These are phyloP conservation scores for Anomalospiza imberbis DNA, from an alignment of 2,797 vertebrate genomes.

Conservation along the genomic window DNA sequence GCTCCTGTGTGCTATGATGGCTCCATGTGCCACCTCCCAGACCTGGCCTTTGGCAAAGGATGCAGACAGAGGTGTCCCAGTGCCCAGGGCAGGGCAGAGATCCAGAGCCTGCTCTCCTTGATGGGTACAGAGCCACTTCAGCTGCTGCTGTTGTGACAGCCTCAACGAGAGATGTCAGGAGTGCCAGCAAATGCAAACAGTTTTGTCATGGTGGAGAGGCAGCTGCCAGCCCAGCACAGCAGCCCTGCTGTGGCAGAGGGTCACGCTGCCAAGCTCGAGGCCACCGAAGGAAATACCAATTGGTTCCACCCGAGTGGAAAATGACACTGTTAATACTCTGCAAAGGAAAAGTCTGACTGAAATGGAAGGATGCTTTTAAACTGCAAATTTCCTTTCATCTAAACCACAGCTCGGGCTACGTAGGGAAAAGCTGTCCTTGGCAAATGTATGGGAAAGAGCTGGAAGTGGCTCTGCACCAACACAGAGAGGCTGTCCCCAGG, in stretches of 20 bases:
- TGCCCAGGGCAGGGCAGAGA: background rate
- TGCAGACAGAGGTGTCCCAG: background rate
- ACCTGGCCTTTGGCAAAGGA: background rate
- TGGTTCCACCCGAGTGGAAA: background rate
- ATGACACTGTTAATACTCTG: background rate
- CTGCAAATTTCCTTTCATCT: background rate
- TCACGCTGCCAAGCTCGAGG: background rate
- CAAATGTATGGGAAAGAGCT: background rate
- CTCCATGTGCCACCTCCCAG: background rate
- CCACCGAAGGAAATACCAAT: background rate
- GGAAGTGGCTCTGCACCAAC: background rate
- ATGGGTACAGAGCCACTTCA: background rate
- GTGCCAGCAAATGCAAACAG: background rate
- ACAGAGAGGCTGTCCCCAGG: background rate
- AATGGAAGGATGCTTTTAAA: constrained; percentile 23
- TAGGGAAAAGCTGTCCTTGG: background rate
- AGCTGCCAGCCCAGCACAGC: background rate
- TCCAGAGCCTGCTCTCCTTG: background rate
- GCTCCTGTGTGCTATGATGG: background rate
- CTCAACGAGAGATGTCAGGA: background rate
- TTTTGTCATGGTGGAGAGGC: background rate
- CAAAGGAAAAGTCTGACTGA: background rate
- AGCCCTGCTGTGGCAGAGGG: background rate
- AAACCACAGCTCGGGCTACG: background rate
- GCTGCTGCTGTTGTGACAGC: background rate